These are phyloP conservation scores for Chloebia gouldiae DNA, from an alignment of 2,113 vertebrate species.

Conservation along the genomic window DNA sequence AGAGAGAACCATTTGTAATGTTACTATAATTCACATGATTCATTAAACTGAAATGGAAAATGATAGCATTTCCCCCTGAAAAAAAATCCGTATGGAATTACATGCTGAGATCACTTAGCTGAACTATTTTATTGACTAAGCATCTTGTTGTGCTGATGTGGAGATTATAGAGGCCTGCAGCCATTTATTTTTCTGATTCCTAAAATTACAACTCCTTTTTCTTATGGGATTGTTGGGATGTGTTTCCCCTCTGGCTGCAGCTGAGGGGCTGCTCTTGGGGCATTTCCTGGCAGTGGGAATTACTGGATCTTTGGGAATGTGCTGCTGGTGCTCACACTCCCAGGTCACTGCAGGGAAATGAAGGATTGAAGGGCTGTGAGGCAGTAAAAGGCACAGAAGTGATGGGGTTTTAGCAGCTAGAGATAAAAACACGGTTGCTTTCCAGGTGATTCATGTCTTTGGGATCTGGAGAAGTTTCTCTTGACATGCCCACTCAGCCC, in stretches of 20 bases:
- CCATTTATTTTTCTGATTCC: conserved; percentile 50
- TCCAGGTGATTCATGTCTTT: not conserved
- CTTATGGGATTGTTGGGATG: not conserved
- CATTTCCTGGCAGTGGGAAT: not conserved
- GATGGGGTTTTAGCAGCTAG: not conserved
- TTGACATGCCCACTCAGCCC: not conserved
- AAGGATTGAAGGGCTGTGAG: not conserved
- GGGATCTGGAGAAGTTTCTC: not conserved
- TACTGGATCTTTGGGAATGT: not conserved
- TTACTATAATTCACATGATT: conserved; percentile 99
- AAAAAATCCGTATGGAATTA: conserved; percentile 86
- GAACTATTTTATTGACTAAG: conserved; percentile 91
- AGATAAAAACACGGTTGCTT: not conserved
- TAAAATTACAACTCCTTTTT: conserved; percentile 44
- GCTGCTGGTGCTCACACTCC: not conserved
- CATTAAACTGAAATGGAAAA: conserved; percentile 99
- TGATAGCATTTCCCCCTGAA: conserved; percentile 89
- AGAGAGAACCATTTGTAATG: conserved; percentile 97
- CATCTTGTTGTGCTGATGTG: conserved; percentile 85
- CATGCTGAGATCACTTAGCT: conserved; percentile 87
- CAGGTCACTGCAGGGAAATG: not conserved
- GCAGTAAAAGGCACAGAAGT: not conserved
- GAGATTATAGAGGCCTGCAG: conserved; percentile 62
- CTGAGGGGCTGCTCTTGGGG: not conserved
- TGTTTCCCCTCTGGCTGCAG: not conserved